Evolutionary conservation across 1,140 invertebrate species (phyloP), one percentile per base, ranked within the genome.

Genomic region (Telenomus remus): DNA sequence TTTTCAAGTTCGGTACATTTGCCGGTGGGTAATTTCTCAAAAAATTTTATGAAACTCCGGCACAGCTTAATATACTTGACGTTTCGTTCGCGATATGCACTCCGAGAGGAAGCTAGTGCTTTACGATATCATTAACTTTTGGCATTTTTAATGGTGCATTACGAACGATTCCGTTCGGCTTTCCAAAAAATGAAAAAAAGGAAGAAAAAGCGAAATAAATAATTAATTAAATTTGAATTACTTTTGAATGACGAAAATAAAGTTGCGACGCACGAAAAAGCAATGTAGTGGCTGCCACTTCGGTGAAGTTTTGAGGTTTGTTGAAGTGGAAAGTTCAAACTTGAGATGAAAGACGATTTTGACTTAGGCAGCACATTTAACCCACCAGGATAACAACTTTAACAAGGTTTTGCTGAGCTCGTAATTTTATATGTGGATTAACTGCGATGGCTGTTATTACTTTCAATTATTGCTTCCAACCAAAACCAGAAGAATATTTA

Each of bases 281-380:
- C 39, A 57, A 66, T 53, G 48, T 33, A 49, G 69, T 37, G 27
- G 2, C 55, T 61, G 33, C 19, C 19, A 59, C 42, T 64, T 39
- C 11, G 34, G 51, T 33, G 12, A 68, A 75, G 64, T 68, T 68
- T 66, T 75, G 56, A 68, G 64, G 49, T 75, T 75, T 68, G 63
- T 68, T 68, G 54, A 47, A 68, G 71, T 34, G 42, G 65, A 76
- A 76, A 69, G 64, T 76, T 69, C 51, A 68, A 68, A 63, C 53
- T 69, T 69, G 6, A 19, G 60, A 68, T 66, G 61, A 70, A 76
- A 76, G 60, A 69, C 65, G 49, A 19, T 70, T 70, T 76, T 55
- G 46, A 66, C 55, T 65, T 76, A 70, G 59, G 55, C 65, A 57
- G 59, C 72, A 46, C 37, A 70, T 76, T 70, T 76, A 59, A 70